Evolutionary conservation across 2,113 vertebrate genomes (phyloP).

Genomic region (Hippocampus abdominalis): DNA sequence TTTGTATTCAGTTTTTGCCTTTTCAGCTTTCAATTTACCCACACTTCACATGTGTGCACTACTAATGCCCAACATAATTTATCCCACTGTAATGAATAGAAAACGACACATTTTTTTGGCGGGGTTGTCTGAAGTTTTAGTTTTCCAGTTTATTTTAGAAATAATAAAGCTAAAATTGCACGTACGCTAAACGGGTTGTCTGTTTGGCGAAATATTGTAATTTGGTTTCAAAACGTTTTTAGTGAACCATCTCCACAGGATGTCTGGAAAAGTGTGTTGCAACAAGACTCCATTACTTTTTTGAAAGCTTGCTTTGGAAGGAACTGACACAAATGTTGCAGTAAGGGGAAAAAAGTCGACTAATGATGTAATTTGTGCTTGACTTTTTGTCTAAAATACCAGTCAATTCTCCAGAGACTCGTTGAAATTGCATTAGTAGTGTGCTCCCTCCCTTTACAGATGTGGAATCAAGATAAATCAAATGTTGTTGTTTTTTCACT

Average conservation of each 20-base stretch:
- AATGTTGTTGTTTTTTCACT: not conserved
- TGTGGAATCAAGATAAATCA: conserved; percentile 10
- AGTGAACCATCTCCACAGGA: not conserved
- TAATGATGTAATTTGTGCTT: conserved; percentile 7
- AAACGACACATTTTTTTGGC: not conserved
- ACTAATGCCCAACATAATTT: not conserved
- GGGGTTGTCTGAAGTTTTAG: not conserved
- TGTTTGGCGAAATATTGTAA: not conserved
- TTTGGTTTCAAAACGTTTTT: not conserved
- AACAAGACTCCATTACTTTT: not conserved
- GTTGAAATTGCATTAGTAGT: conserved; percentile 1
- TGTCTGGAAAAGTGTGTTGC: conserved; percentile 8
- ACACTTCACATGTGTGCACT: not conserved
- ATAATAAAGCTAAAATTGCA: not conserved
- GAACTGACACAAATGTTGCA: not conserved
- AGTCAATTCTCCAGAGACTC: not conserved
- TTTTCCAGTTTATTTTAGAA: not conserved
- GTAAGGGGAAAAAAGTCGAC: not conserved
- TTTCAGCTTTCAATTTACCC: not conserved
- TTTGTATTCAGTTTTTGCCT: not conserved
- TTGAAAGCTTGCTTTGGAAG: not conserved
- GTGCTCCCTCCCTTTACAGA: not conserved
- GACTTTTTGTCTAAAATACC: not conserved
- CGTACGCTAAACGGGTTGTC: not conserved
- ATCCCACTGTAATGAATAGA: not conserved